A percentile compares a stretch with the other conserved stretches of the same genome.
Evolutionary conservation across 2,888 invertebrate genomes (phyloP).

Genomic region (Parapristionchus giblindavisi): DNA sequence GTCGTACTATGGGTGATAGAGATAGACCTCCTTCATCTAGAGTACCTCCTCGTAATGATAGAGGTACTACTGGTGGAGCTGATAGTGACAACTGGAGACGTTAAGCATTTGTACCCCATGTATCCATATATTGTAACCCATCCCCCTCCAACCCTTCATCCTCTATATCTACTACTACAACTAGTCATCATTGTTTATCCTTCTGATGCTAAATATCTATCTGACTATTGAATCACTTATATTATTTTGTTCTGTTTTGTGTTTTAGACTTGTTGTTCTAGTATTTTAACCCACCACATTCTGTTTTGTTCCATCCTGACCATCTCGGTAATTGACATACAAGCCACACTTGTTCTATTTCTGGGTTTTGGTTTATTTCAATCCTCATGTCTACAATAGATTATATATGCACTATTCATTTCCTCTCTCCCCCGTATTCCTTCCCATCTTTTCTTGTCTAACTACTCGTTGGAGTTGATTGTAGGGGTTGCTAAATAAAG

Average conservation of each 20-base stretch:
- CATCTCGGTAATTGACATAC: background rate
- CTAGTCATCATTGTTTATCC: constrained; percentile 21
- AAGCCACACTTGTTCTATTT: too few relatives aligned
- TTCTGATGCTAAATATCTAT: constrained; percentile 8
- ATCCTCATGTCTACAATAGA: too few relatives aligned
- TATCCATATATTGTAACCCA: background rate
- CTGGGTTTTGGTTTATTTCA: too few relatives aligned
- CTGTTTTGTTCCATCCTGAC: background rate
- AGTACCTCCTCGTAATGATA: constrained; percentile 9
- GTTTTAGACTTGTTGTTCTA: background rate
- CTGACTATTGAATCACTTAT: constrained; percentile 5
- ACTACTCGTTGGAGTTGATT: constrained; percentile 19
- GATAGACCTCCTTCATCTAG: constrained; percentile 1
- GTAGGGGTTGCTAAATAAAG: constrained; percentile 24
- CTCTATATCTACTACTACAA: background rate
- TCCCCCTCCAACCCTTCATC: background rate
- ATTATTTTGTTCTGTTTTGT: background rate
- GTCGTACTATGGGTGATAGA: background rate
- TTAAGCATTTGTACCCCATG: background rate
- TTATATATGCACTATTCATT: too few relatives aligned
- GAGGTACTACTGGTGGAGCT: background rate
- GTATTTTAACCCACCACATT: background rate
- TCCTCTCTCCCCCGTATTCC: too few relatives aligned
- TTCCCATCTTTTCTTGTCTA: too few relatives aligned
- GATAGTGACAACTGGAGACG: constrained; percentile 32